Evolutionary conservation across 1,140 invertebrate species (phyloP).

Genomic region (Drosophila lini): DNA sequence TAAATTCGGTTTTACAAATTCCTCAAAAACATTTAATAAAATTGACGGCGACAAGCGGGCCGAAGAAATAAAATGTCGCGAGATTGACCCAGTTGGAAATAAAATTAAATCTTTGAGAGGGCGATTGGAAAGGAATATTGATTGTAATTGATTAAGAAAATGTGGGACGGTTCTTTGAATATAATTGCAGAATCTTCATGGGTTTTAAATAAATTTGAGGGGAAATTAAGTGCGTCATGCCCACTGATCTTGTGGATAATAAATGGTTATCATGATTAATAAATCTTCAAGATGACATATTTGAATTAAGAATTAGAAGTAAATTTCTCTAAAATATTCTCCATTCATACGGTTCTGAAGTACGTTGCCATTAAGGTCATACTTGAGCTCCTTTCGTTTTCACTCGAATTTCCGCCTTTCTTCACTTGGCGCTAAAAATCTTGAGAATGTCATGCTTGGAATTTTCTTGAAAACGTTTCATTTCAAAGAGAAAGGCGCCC

Average conservation of each 20-base stretch:
- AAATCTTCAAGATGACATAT: neutral
- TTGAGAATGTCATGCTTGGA: slow-evolving; percentile 40
- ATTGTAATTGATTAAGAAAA: slow-evolving; percentile 52
- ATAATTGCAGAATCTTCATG: slow-evolving; percentile 14
- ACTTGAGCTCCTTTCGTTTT: slow-evolving; percentile 36
- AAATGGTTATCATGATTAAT: neutral
- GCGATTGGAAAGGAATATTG: slow-evolving; percentile 50
- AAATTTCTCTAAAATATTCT: neutral
- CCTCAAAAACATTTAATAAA: slow-evolving; percentile 71
- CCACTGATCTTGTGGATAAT: slow-evolving; percentile 15
- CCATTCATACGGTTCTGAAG: slow-evolving; percentile 1
- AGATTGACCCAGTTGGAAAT: slow-evolving; percentile 50
- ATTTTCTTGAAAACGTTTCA: slow-evolving; percentile 37
- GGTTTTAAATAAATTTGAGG: slow-evolving; percentile 16
- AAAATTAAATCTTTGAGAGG: slow-evolving; percentile 47
- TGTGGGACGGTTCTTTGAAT: slow-evolving; percentile 15
- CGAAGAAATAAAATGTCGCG: slow-evolving; percentile 23
- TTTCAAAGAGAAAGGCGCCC: slow-evolving; percentile 40
- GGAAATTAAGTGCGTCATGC: slow-evolving; percentile 10
- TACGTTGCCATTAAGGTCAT: slow-evolving; percentile 17
- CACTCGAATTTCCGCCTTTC: slow-evolving; percentile 9
- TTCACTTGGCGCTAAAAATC: slow-evolving; percentile 39
- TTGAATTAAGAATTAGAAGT: neutral
- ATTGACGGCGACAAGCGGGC: slow-evolving; percentile 65
- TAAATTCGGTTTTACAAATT: slow-evolving; percentile 56